Conservation (phyloP, 64 coral and sea anemone genomes). For the Montipora efflorescens region DNA sequence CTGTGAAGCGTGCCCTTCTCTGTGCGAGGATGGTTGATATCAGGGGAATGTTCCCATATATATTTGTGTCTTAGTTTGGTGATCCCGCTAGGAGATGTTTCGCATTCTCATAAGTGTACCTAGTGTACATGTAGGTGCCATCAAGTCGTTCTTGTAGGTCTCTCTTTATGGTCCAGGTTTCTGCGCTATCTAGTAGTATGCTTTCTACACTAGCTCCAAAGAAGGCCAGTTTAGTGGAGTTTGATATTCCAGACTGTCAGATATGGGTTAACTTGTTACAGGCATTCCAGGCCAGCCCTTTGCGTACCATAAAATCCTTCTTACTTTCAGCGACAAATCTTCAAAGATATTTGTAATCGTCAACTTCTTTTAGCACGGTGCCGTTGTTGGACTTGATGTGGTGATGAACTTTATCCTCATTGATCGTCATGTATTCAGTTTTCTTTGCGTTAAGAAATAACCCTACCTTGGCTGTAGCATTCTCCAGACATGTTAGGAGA, state of each 20-base stretch:
- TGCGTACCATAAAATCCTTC: slow-evolving; percentile 65
- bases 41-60: background rate
- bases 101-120: slow-evolving; percentile 11
- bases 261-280: no score
- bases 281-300: slow-evolving; percentile 43
- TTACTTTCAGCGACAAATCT: background rate
- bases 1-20: background rate
- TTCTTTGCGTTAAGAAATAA: no score
- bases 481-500: no score
- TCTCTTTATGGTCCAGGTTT: slow-evolving; percentile 1
- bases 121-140: background rate
- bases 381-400: no score
- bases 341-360: no score
- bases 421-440: no score
- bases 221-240: background rate
- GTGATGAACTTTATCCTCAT: no score
- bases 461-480: no score
- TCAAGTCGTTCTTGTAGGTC: slow-evolving; percentile 13
- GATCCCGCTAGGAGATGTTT: slow-evolving; percentile 16
- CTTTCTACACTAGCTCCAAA: slow-evolving; percentile 16
- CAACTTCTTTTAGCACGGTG: no score
- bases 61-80: background rate
- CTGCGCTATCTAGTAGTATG: background rate
- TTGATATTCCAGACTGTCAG: no score
- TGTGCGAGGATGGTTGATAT: background rate